Evolutionary conservation across 2,797 vertebrate species (phyloP).

Genomic region (Coregonus sp.): DNA sequence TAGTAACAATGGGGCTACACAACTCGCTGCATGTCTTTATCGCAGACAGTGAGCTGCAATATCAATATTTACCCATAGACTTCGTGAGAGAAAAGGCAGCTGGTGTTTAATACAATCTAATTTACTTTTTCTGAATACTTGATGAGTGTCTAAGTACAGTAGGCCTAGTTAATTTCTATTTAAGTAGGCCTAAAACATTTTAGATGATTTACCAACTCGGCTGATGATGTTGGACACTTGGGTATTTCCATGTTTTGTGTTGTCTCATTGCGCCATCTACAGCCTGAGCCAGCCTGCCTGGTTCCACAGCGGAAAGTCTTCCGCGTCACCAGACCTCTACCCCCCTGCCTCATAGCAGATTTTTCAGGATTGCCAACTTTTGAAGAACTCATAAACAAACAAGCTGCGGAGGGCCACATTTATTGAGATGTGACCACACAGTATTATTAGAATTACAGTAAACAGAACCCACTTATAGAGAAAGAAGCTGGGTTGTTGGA

Average conservation of each 20-base stretch:
- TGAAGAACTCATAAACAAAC: slow-evolving; percentile 60
- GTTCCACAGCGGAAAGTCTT: neutral
- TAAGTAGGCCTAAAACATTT: neutral
- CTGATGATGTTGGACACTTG: neutral
- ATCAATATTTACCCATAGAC: neutral
- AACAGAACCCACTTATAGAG: slow-evolving; percentile 54
- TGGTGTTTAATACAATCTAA: neutral
- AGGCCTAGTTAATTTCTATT: neutral
- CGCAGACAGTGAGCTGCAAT: neutral
- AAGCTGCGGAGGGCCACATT: slow-evolving; percentile 39
- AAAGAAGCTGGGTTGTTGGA: slow-evolving; percentile 43
- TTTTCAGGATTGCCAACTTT: slow-evolving; percentile 43
- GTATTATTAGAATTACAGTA: slow-evolving; percentile 64
- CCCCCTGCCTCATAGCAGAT: slow-evolving; percentile 35
- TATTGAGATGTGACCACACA: slow-evolving; percentile 52
- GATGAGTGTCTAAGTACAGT: neutral
- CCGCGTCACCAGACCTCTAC: neutral
- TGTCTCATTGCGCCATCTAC: slow-evolving; percentile 8
- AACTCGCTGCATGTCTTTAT: neutral
- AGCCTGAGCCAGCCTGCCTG: neutral
- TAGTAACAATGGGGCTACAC: neutral
- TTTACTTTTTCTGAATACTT: neutral
- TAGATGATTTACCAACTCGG: neutral
- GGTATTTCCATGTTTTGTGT: neutral
- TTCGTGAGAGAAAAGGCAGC: neutral